Evolutionary conservation across 2,113 vertebrate species (phyloP), one percentile per base, ranked within the genome.

Genomic region (Ceyx cyanopectus): DNA sequence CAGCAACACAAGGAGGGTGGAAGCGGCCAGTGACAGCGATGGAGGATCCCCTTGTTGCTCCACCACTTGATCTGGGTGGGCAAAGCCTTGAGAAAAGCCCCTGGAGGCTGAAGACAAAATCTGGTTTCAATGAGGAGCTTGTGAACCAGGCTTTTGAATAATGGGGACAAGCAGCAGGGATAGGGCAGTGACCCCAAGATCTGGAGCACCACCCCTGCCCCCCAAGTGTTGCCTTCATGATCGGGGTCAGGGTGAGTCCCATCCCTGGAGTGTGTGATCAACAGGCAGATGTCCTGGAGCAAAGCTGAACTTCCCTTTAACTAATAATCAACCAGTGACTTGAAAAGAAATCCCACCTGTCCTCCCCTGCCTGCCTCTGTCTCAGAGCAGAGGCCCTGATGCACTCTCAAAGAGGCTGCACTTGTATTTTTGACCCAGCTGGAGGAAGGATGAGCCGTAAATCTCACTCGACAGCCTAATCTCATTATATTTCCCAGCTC

Each of bases 381-480:
- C 60, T 69, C 45, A 65, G 89, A 89, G 87, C 68, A 65, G 58
- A 89, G 68, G 63, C 81, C 69, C 63, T 0, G 0, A 48, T 51
- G 63, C 7, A 11, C 75, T 91, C 56, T 80, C 4, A 1, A n/a
- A 77, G 53, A 80, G 62, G 51, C 75, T 82, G 78, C 58, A 87
- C 57, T 93, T 75, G 73, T 81, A 60, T 72, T 92, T 95, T 83
- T 93, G 92, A 94, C 93, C 96, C 96, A 94, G 81, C 75, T 95
- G 94, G 79, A 92, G 83, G 60, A 92, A 83, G 87, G 85, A 91
- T 78, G 87, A 77, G 57, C 89, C 29, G 2, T 93, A 95, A 95
- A 96, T 96, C 81, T 91, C 87, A 43, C 75, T 89, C 17, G 40
- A 78, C 89, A 93, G 81, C 72, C 90, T 94, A 96, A 96, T 94